Evolutionary conservation across 2,888 invertebrate genomes (phyloP), one percentile per base, ranked within the genome.

Genomic region (Oscheius onirici): DNA sequence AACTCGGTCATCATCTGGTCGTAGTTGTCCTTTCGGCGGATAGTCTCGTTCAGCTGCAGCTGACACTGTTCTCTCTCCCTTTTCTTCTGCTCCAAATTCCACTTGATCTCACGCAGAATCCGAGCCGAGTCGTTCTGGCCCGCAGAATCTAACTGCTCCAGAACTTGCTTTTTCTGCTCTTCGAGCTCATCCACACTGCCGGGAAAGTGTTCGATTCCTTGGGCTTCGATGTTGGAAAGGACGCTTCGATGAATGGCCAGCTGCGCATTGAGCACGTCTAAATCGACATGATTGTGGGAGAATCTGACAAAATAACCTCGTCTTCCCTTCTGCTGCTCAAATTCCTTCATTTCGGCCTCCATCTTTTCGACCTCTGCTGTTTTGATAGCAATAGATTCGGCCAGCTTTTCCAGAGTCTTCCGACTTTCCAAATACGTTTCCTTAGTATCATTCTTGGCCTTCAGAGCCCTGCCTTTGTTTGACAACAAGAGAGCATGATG

Each of bases 381-480:
- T 13, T 28, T 20, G 15, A 26, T 51, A 8, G 22, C 22, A 51
- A 65, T 51, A 3, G 17, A 20, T 1, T 28, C 22, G 5, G 11
- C n/a, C 11, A 51, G 65, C 51, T 65, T 28, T 20, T 46, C 13
- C 11, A 70, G 10, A 20, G 46, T 58, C 52, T 61, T n/a, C 34
- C 8, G 10, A 13, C 28, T 61, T 68, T 72, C 22, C 43, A 40
- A 8, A n/a, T 26, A 20, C 43, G 66, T 3, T 71, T 58, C 15
- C 63, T 67, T 22, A 43, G 60, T 54, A 24, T 71, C 28, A 63
- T 51, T 10, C 20, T 41, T 11, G 52, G 28, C 67, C 17, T 28
- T 49, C 26, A 67, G 15, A 43, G 49, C 49, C 66, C 46, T 55
- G 13, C 54, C 66, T 24, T 71, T 71, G 44, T 54, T 46, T 28